These are phyloP conservation scores for Oophaga sylvatica DNA, from an alignment of 2,797 vertebrate genomes.

Conservation along the genomic window DNA sequence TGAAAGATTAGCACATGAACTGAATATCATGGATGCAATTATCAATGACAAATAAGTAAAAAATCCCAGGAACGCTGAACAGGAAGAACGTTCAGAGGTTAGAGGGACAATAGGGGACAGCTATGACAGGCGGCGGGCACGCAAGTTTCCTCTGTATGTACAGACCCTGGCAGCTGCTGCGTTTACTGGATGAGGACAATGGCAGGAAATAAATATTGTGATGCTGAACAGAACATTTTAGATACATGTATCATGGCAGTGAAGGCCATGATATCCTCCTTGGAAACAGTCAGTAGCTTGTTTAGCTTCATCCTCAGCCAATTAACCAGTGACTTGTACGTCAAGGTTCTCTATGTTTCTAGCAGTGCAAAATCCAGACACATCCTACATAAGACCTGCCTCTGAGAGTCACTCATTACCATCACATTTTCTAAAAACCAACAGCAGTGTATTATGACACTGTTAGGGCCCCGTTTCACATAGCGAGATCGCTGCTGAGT, in stretches of 20 bases:
- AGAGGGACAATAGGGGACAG: constrained; percentile 8
- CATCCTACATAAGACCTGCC: no score
- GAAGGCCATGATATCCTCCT: no score
- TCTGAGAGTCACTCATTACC: no score
- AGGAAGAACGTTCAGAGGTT: constrained; percentile 31
- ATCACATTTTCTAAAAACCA: no score
- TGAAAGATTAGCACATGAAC: background rate
- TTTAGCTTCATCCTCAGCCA: no score
- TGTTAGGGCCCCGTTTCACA: no score
- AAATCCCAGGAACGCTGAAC: constrained; percentile 4
- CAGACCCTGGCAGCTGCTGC: background rate
- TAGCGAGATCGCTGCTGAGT: no score
- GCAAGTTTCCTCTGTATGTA: background rate
- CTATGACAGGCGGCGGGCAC: background rate
- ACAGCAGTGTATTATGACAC: no score
- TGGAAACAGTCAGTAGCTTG: background rate
- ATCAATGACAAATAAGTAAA: background rate
- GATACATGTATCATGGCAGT: background rate
- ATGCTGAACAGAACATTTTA: background rate
- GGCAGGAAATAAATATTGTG: constrained; percentile 33
- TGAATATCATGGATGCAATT: background rate
- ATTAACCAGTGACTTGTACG: no score
- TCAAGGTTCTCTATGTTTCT: no score
- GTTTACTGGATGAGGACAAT: constrained; percentile 39
- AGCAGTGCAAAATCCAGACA: no score